These are phyloP conservation scores for Casuarius casuarius DNA, from an alignment of 2,113 vertebrate genomes.

Conservation along the genomic window DNA sequence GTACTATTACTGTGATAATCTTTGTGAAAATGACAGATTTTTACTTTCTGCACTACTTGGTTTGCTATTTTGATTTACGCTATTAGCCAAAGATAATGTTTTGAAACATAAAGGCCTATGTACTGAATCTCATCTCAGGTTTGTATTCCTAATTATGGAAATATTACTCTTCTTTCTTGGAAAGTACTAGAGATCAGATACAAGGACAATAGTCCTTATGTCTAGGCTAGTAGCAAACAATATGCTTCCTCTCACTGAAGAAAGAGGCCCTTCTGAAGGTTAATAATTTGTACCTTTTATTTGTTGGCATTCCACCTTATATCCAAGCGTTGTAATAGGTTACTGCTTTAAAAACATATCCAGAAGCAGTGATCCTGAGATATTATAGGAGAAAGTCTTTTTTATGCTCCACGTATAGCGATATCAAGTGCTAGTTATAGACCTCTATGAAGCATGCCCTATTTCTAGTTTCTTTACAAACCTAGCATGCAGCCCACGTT, in stretches of 20 bases:
- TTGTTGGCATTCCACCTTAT: not conserved
- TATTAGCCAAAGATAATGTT: constrained; percentile 7
- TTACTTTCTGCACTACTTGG: not conserved
- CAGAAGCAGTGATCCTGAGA: not conserved
- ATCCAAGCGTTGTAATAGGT: not conserved
- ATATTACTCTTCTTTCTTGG: not conserved
- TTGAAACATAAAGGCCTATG: not conserved
- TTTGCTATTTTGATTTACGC: constrained; percentile 20
- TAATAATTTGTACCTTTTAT: not conserved
- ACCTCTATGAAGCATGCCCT: not conserved
- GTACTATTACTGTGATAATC: not conserved
- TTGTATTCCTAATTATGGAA: constrained; percentile 35
- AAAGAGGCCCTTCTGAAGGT: not conserved
- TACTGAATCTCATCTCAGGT: constrained; percentile 11
- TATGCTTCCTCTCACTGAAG: not conserved
- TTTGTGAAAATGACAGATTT: not conserved
- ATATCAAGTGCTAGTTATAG: not conserved
- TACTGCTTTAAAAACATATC: not conserved
- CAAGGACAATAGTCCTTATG: not conserved
- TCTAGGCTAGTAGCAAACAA: not conserved
- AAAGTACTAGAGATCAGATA: not conserved
- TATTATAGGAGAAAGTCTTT: not conserved
- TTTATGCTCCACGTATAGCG: not conserved
- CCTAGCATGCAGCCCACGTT: not conserved
- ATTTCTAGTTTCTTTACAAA: not conserved